Base-by-base conservation (phyloP, 2,797 vertebrate genomes). In the Periophthalmus magnuspinnatus region DNA sequence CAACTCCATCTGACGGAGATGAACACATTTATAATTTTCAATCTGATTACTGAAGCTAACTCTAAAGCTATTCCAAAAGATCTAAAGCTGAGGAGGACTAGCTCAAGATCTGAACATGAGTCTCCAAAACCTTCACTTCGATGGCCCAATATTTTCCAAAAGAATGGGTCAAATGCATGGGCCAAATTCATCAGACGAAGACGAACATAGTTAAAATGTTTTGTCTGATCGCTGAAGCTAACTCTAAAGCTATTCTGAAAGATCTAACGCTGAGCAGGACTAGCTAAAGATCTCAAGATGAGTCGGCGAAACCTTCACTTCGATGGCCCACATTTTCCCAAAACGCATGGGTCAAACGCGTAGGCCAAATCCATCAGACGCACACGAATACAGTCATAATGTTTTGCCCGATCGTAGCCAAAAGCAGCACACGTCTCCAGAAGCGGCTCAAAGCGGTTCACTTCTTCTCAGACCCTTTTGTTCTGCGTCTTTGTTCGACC, bases 401-500 rank as follows among this genome's bases (percentile, higher is more conserved):
- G 58, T 60, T 60, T 8, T 34, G 58, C 17, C 8, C 11, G 17
- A 59, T 54, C 19, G 52, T 75, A 55, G 71, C 64, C 75, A 65
- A 79, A 68, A 22, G 8, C 67, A 55, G 66, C 67, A 58, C 14
- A 14, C 69, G 45, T 80, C 83, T 81, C 65, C 74, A 84, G 81
- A 81, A 32, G 38, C 76, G 76, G 75, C 74, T 58, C 72, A 83
- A 74, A 81, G 72, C 70, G 58, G 66, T 34, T 19, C 41, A 68
- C 50, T 80, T 66, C 66, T 77, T 63, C 78, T 59, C 56, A 80
- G 68, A 62, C 5, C 13, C 66, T 58, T 84, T 83, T 83, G 73
- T 85, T 71, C 45, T 52, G 58, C 72, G 11, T 58, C 71, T 84
- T 88, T 86, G 85, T 77, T 60, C 28, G 0, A 16, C 17, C 58